Base-by-base conservation (phyloP, 2,113 vertebrate genomes). In the Albula goreensis region DNA sequence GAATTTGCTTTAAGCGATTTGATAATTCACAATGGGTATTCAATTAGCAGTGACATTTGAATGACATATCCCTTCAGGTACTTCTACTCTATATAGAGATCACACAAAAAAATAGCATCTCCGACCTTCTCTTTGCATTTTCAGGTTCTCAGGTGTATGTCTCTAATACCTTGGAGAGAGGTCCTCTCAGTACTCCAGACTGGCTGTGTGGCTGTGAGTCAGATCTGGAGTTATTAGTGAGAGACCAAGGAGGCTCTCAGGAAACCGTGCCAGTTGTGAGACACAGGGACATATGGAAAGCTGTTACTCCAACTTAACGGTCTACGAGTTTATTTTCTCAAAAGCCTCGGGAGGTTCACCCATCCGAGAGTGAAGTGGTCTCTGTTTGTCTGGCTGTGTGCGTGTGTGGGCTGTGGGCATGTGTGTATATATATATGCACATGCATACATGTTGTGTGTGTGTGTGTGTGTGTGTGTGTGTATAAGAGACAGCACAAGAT, bases 311-410 rank as follows among this genome's bases (percentile, higher is more conserved):
- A 63, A 60, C 7, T 52, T 51, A 51, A 81, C 48, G n/a, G 80
- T 81, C 50, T 50, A 52, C 6, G 10, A 86, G 17, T 77, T 86
- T 86, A 82, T 82, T 86, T 82, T 86, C 19, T 50, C 66, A 82
- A 51, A 52, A 74, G 12, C 85, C 80, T 49, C 49, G 53, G 80
- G 50, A 31, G 50, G 80, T n/a, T 19, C 6, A 22, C 10, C 10
- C 49, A 31, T 74, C 70, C 9, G 25, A 31, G 63, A 12, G 22
- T n/a, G 19, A 4, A 22, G 60, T 74, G 9, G 11, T 2, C 49
- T 74, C 60, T n/a, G 48, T 70, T 63, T 51, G 41, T 31, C 63
- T 80, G 48, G 48, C 5, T 57, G 49, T 50, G 15, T 9, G 49
- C 25, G 49, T 57, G 48, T 81, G 82, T 83, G 19, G 10, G 5